A percentile compares a stretch with the other conserved stretches of the same genome.
These are phyloP conservation scores for Malurus leucopterus DNA, from an alignment of 2,797 vertebrate species.

Conservation along the genomic window DNA sequence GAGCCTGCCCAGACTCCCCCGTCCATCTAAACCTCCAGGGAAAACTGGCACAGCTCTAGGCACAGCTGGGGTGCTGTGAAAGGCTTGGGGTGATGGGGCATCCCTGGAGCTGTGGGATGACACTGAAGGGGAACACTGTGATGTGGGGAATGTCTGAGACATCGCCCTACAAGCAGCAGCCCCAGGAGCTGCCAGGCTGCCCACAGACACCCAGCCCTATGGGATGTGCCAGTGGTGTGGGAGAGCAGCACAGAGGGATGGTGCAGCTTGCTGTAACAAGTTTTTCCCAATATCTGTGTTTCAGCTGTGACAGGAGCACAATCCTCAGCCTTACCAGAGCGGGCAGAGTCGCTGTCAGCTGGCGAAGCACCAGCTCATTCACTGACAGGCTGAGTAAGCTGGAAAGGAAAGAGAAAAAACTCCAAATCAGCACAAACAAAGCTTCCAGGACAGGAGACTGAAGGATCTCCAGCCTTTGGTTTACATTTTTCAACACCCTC, in stretches of 20 bases:
- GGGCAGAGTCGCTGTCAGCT: background rate
- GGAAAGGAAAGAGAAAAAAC: background rate
- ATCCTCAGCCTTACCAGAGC: constrained; percentile 3
- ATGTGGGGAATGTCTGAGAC: background rate
- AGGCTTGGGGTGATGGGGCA: background rate
- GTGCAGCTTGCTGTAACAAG: background rate
- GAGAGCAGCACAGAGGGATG: background rate
- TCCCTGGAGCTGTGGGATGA: background rate
- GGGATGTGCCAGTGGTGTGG: fast-evolving
- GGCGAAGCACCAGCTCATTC: background rate
- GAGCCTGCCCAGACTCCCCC: background rate
- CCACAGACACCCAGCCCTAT: background rate
- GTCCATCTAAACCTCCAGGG: background rate
- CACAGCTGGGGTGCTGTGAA: background rate
- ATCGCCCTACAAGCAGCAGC: fast-evolving
- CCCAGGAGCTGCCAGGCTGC: background rate
- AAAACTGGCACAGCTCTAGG: fast-evolving
- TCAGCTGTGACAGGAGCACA: background rate
- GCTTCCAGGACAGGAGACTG: background rate
- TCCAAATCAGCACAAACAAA: background rate
- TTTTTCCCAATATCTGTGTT: background rate
- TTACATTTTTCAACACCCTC: fast-evolving
- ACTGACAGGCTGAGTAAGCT: constrained; percentile 16
- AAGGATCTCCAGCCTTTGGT: background rate
- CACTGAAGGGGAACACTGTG: background rate